Evolutionary conservation across 2,888 invertebrate genomes (phyloP), one percentile per base, ranked within the genome.

Genomic region (Endotricha flammealis): DNA sequence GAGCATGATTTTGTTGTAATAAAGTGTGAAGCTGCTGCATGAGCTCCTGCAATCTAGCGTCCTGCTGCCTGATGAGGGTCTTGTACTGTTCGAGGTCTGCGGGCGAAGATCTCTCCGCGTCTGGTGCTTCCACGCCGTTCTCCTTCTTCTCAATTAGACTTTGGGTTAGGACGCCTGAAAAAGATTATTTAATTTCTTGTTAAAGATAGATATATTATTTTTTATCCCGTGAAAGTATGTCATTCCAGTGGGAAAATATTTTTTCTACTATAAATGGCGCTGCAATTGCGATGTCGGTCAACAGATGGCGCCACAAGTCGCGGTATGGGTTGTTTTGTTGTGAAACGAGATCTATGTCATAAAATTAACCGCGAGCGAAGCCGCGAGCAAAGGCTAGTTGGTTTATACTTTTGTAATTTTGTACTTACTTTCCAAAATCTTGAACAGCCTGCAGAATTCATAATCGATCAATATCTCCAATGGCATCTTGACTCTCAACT

Each of bases 361-460:
- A n/a, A n/a, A n/a, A n/a, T n/a, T n/a, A n/a, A n/a, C n/a, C n/a
- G n/a, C n/a, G n/a, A n/a, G n/a, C n/a, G n/a, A n/a, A n/a, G n/a
- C n/a, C n/a, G n/a, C n/a, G n/a, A n/a, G n/a, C n/a, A n/a, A n/a
- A n/a, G n/a, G n/a, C n/a, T n/a, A n/a, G n/a, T n/a, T n/a, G n/a
- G n/a, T n/a, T n/a, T n/a, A n/a, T n/a, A n/a, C n/a, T n/a, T n/a
- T n/a, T n/a, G n/a, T n/a, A n/a, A n/a, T n/a, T n/a, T n/a, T n/a
- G n/a, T 16, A 65, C 74, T 69, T 55, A 91, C 92, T 87, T 81
- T 95, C 95, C 17, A 94, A 74, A 1, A 89, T 90, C 75, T 97
- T 98, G 70, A 96, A 95, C 13, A 98, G 86, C 62, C 92, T 91
- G 61, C 98, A 97, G 85, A 98, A 99, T 78, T 98, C 96, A 69